Evolutionary conservation across 30 jellyfish, hydroid and myxozoan species (phyloP).

Genomic region (Haliclystus octoradiatus): DNA sequence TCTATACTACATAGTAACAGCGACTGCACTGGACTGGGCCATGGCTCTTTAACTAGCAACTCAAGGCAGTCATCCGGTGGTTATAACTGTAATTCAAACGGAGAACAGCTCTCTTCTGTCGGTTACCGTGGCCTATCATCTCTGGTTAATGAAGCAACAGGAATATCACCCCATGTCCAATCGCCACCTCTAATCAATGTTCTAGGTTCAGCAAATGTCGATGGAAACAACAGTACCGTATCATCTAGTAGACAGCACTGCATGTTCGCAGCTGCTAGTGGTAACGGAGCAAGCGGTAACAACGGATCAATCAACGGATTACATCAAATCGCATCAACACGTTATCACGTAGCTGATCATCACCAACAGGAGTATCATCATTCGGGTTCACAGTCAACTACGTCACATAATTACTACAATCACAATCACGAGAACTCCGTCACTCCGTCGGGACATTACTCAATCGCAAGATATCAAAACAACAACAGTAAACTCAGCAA

Average conservation of each 20-base stretch:
- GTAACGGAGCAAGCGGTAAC: constrained; percentile 37
- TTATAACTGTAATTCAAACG: constrained; percentile 47
- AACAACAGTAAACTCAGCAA: constrained; percentile 38
- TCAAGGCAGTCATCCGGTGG: constrained; percentile 38
- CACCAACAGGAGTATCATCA: constrained; percentile 62
- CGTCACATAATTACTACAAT: constrained; percentile 50
- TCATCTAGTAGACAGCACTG: constrained; percentile 90
- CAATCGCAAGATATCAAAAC: constrained; percentile 13
- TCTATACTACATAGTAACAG: background rate
- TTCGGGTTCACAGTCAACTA: constrained; percentile 40
- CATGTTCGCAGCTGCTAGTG: constrained; percentile 77
- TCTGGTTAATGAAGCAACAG: constrained; percentile 41
- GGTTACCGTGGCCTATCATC: constrained; percentile 70
- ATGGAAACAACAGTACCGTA: constrained; percentile 43
- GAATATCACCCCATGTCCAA: constrained; percentile 53
- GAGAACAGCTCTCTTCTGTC: constrained; percentile 39
- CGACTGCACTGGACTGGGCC: background rate
- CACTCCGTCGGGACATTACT: constrained; percentile 3
- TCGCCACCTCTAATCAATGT: constrained; percentile 68
- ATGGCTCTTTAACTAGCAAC: constrained; percentile 14
- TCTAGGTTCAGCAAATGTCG: constrained; percentile 42
- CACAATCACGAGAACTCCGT: constrained; percentile 75
- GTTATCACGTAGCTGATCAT: background rate
- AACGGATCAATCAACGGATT: constrained; percentile 45
- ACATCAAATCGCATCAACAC: constrained; percentile 8